Percentiles rank a stretch among this genome's conserved stretches.
Evolutionary conservation across 1,140 invertebrate genomes (phyloP).

Genomic region (Bemisia tabaci): DNA sequence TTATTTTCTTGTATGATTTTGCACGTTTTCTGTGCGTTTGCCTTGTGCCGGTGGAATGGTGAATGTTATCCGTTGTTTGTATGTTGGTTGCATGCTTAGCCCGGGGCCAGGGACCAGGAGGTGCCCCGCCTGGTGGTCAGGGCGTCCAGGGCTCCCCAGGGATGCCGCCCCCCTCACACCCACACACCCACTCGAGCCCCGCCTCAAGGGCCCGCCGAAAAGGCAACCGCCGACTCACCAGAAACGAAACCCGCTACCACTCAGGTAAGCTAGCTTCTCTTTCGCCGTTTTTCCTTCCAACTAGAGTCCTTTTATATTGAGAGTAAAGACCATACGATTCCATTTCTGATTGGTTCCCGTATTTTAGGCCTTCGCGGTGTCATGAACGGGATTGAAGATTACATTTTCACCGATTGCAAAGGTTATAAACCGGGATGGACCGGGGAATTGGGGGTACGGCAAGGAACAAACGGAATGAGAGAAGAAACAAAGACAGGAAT

Average conservation of each 20-base stretch:
- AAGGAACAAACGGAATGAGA: too few relatives aligned
- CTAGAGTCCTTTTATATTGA: too few relatives aligned
- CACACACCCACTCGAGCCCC: conserved; percentile 29
- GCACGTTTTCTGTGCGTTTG: not conserved
- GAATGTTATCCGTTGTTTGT: not conserved
- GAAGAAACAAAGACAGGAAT: too few relatives aligned
- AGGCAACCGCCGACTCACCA: conserved; percentile 73
- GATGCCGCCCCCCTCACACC: conserved; percentile 16
- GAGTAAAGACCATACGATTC: too few relatives aligned
- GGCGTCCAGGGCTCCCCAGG: too few relatives aligned
- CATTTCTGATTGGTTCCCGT: too few relatives aligned
- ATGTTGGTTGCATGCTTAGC: not conserved
- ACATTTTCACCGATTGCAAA: too few relatives aligned
- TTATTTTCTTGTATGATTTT: not conserved
- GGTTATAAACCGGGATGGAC: too few relatives aligned
- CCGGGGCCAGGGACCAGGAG: conserved; percentile 13
- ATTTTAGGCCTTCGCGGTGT: too few relatives aligned
- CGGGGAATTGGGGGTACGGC: too few relatives aligned
- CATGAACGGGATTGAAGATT: too few relatives aligned
- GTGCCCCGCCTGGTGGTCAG: not conserved
- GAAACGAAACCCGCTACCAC: conserved; percentile 91
- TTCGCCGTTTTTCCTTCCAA: too few relatives aligned
- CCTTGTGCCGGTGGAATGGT: not conserved
- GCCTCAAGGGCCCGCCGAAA: conserved; percentile 48
- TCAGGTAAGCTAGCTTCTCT: conserved; percentile 58